phyloP scores from a whole-genome alignment of 2,888 invertebrate species.

The Drosophila differens region DNA sequence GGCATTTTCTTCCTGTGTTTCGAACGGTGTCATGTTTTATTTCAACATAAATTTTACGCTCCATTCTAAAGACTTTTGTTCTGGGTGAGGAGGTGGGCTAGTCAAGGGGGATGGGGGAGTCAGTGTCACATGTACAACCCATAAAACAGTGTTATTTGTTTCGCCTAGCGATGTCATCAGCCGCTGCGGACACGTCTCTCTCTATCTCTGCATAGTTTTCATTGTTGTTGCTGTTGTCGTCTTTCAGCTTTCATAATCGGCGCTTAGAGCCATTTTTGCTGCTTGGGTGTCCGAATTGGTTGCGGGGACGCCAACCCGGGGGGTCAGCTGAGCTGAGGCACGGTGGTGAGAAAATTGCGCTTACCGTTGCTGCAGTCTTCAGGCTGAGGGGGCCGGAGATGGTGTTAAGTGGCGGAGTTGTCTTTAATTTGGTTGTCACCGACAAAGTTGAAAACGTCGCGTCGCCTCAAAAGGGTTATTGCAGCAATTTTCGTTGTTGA shows the following conservation, averaged over 20 bases:
- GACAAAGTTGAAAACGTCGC: slow-evolving; percentile 35
- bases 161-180: slow-evolving; percentile 66
- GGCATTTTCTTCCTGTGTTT: slow-evolving; percentile 14
- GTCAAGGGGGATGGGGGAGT: not conserved
- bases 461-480: slow-evolving; percentile 18
- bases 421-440: slow-evolving; percentile 64
- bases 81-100: not conserved
- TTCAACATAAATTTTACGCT: slow-evolving; percentile 71
- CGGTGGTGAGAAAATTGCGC: slow-evolving; percentile 65
- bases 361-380: slow-evolving; percentile 45
- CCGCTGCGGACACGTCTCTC: slow-evolving; percentile 29
- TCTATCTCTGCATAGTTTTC: slow-evolving; percentile 4
- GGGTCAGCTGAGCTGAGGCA: slow-evolving; percentile 31
- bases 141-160: slow-evolving; percentile 72
- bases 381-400: not conserved
- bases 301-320: slow-evolving; percentile 50
- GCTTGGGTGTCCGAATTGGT: slow-evolving; percentile 77
- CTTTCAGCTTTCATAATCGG: slow-evolving; percentile 58
- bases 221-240: slow-evolving; percentile 14
- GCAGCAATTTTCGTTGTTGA: slow-evolving; percentile 10
- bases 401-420: slow-evolving; percentile 39
- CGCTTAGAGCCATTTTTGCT: slow-evolving; percentile 66
- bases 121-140: slow-evolving; percentile 64
- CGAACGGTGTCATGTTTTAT: slow-evolving; percentile 61
- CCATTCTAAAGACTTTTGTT: slow-evolving; percentile 38